These are phyloP conservation scores for Encarsia formosa DNA, from an alignment of 2,888 invertebrate species.

Conservation along the genomic window DNA sequence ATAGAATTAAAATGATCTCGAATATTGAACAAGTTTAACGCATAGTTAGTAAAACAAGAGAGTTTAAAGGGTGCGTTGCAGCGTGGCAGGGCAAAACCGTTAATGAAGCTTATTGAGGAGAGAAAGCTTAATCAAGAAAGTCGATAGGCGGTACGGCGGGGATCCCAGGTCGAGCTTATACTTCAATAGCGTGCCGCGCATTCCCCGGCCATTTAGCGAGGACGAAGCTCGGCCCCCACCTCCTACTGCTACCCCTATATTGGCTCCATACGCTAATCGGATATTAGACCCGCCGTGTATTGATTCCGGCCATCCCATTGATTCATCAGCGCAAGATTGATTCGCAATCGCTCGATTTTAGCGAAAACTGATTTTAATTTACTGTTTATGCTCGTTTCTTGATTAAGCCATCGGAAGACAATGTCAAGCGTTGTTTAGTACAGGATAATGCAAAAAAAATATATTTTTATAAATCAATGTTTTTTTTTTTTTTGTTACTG, in stretches of 20 bases:
- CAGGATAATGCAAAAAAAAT: too few species aligned
- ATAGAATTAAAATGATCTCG: too few species aligned
- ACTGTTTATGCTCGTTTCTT: too few species aligned
- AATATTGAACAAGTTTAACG: too few species aligned
- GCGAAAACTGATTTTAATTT: constrained; percentile 12
- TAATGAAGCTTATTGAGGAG: constrained; percentile 22
- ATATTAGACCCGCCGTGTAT: constrained; percentile 28
- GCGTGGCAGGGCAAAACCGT: background rate
- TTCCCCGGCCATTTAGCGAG: constrained; percentile 3
- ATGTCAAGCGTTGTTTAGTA: too few species aligned
- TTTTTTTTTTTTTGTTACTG: too few species aligned
- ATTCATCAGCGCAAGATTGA: constrained; percentile 24
- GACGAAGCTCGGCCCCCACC: background rate
- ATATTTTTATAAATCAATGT: too few species aligned
- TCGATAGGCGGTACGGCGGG: constrained; percentile 8
- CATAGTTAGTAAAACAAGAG: too few species aligned
- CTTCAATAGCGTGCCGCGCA: constrained; percentile 18
- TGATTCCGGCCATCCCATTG: constrained; percentile 17
- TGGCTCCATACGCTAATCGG: constrained; percentile 31
- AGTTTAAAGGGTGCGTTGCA: too few species aligned
- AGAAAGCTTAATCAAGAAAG: constrained; percentile 17
- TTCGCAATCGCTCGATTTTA: constrained; percentile 12
- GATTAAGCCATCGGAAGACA: too few species aligned
- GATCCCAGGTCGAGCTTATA: background rate
- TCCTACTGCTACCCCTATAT: constrained; percentile 20